A percentile compares a stretch with the other conserved stretches of the same genome.
These are phyloP conservation scores for Volucella bombylans DNA, from an alignment of 2,888 invertebrate species.

Conservation along the genomic window DNA sequence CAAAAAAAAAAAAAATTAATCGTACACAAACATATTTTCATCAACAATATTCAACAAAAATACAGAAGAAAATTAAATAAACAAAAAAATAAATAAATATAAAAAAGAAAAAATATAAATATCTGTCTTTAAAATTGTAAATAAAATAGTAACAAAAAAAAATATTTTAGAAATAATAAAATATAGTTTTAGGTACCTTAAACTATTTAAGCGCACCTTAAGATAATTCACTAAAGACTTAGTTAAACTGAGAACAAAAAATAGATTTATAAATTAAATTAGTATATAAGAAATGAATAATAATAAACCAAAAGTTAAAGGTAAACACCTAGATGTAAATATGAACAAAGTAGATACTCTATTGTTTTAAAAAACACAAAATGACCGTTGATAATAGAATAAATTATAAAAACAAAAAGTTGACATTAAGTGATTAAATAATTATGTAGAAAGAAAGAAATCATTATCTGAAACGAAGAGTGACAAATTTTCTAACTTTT, in stretches of 20 bases:
- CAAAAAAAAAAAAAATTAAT: conserved; percentile 69
- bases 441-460: conserved; percentile 23
- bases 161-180: conserved; percentile 35
- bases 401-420: conserved; percentile 34
- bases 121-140: conserved; percentile 58
- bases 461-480: conserved; percentile 31
- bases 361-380: conserved; percentile 40
- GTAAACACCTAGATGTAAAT: conserved; percentile 34
- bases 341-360: conserved; percentile 25
- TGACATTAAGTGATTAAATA: conserved; percentile 24
- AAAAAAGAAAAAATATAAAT: conserved; percentile 36
- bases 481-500: conserved; percentile 31
- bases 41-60: conserved; percentile 58
- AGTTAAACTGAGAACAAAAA: conserved; percentile 55
- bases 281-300: conserved; percentile 35
- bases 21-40: conserved; percentile 65
- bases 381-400: conserved; percentile 6
- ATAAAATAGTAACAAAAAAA: conserved; percentile 36
- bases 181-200: conserved; percentile 58
- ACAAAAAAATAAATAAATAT: conserved; percentile 4
- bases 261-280: conserved; percentile 18
- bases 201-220: conserved; percentile 67
- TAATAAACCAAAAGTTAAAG: neutral
- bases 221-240: conserved; percentile 63
- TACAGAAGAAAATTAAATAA: conserved; percentile 6